These are phyloP conservation scores for Melanostoma scalare DNA, from an alignment of 2,888 invertebrate genomes.

Conservation along the genomic window DNA sequence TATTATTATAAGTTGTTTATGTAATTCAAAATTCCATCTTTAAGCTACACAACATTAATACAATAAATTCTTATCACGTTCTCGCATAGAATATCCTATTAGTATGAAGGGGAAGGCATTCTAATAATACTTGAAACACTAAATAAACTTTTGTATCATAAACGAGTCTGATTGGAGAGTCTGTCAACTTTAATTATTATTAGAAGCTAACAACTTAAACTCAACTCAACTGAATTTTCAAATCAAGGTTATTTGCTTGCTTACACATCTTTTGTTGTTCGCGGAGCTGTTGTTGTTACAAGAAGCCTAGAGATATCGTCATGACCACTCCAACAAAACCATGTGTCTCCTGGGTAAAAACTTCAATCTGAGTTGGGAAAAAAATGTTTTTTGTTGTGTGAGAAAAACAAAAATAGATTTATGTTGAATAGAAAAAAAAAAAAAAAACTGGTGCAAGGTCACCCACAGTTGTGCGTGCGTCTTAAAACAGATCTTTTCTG, in stretches of 20 bases:
- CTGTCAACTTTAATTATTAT: conserved; percentile 18
- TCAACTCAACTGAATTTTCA: conserved; percentile 27
- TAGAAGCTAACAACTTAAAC: conserved; percentile 9
- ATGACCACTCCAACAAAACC: not conserved
- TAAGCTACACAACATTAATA: too few species aligned
- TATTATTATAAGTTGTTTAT: too few species aligned
- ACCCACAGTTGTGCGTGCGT: conserved; percentile 47
- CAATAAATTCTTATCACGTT: too few species aligned
- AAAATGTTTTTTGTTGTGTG: conserved; percentile 2
- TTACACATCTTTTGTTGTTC: conserved; percentile 17
- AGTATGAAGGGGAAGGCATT: too few species aligned
- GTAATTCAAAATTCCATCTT: too few species aligned
- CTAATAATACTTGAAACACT: too few species aligned
- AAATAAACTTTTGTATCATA: not conserved
- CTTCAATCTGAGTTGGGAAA: conserved; percentile 52
- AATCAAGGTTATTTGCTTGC: conserved; percentile 43
- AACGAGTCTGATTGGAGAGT: conserved; percentile 12
- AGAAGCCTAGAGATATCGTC: not conserved
- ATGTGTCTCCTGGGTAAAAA: conserved; percentile 1
- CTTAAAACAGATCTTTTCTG: conserved; percentile 58
- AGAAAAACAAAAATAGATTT: conserved; percentile 50
- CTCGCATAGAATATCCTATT: too few species aligned
- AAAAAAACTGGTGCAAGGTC: conserved; percentile 62
- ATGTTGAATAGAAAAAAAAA: conserved; percentile 22
- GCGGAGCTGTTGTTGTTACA: not conserved